phyloP scores from a whole-genome alignment of 2,113 vertebrate genomes.

The Corythoichthys haematopterus region DNA sequence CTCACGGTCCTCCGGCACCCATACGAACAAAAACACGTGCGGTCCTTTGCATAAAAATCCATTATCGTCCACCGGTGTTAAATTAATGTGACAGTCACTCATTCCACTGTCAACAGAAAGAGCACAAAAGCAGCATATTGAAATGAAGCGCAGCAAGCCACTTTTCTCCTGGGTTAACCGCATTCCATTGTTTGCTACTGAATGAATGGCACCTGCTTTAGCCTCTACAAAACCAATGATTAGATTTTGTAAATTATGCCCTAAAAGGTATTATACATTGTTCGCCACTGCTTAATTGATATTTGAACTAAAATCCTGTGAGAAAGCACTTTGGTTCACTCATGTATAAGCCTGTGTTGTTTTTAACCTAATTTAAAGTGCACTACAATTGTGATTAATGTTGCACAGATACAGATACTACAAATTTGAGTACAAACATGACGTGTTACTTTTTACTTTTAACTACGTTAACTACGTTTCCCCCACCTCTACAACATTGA shows the following conservation, averaged over 20 bases:
- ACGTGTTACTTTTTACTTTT: no score
- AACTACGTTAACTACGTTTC: no score
- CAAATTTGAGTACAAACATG: no score
- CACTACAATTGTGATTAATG: no score
- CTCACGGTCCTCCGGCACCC: neutral
- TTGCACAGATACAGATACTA: no score
- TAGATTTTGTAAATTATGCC: neutral
- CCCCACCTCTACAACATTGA: no score
- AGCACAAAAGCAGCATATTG: neutral
- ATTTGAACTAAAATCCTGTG: no score
- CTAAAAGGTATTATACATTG: neutral
- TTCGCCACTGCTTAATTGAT: neutral
- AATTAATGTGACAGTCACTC: slow-evolving; percentile 1
- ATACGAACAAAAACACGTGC: slow-evolving; percentile 1
- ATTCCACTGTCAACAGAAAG: neutral
- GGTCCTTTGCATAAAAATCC: neutral
- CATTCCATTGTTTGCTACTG: neutral
- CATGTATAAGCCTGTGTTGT: no score
- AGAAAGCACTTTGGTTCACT: no score
- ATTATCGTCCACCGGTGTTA: neutral
- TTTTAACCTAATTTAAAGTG: no score
- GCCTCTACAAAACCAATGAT: neutral
- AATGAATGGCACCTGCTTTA: slow-evolving; percentile 1
- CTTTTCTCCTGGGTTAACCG: neutral
- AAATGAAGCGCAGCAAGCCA: neutral